These are phyloP conservation scores for Siderastrea radians DNA, from an alignment of 92 coral and sea anemone species.

Conservation along the genomic window DNA sequence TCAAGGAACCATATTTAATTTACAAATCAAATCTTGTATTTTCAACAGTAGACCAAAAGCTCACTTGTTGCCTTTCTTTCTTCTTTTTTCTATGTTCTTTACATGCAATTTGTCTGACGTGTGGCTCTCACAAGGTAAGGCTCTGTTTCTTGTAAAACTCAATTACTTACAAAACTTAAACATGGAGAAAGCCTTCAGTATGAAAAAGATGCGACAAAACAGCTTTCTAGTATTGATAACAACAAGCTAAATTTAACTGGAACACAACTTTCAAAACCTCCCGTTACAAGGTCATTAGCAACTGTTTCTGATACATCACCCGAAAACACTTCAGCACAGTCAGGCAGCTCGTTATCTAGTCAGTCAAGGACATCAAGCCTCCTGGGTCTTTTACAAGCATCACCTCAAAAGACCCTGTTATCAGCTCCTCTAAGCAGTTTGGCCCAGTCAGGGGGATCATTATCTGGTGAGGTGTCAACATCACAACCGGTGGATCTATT, in stretches of 20 bases:
- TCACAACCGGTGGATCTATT: neutral
- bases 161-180: neutral
- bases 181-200: neutral
- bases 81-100: slow-evolving; percentile 42
- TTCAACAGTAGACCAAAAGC: slow-evolving; percentile 3
- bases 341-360: neutral
- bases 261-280: neutral
- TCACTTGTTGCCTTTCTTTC: slow-evolving; percentile 72
- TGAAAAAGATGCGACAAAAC: neutral
- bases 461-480: neutral
- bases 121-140: slow-evolving; percentile 87
- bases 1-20: neutral
- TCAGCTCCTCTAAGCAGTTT: slow-evolving; percentile 38
- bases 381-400: neutral
- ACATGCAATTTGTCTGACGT: slow-evolving; percentile 17
- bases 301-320: neutral
- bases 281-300: neutral
- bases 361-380: neutral
- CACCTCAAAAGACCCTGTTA: neutral
- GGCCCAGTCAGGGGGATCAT: neutral
- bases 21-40: neutral
- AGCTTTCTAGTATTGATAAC: neutral
- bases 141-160: slow-evolving; percentile 50
- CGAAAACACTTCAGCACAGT: neutral
- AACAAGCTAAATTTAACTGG: neutral